Conservation (phyloP, 2,888 invertebrate genomes). For the Rhagonycha lutea region DNA sequence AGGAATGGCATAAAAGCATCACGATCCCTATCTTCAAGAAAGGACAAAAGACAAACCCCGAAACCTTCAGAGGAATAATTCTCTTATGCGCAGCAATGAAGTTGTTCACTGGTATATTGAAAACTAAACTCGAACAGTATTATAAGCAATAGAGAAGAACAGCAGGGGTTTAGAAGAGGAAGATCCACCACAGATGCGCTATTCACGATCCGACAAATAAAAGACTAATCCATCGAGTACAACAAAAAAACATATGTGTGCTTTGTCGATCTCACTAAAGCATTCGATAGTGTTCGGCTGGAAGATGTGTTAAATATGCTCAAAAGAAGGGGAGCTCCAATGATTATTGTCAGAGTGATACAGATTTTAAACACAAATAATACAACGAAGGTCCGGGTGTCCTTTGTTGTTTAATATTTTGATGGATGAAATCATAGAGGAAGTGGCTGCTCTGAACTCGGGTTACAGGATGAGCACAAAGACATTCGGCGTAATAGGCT, state of each 20-base stretch:
- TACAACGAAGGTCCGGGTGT: conserved; percentile 5
- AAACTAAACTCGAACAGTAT: neutral
- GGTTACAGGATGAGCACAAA: too few species aligned
- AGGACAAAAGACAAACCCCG: conserved; percentile 19
- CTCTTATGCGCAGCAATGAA: conserved; percentile 18
- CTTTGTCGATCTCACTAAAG: conserved; percentile 13
- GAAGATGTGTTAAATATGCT: too few species aligned
- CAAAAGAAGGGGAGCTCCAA: too few species aligned
- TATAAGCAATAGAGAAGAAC: conserved; percentile 15
- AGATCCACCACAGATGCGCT: too few species aligned
- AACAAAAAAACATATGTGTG: conserved; percentile 1
- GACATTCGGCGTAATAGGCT: too few species aligned
- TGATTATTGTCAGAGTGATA: too few species aligned
- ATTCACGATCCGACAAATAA: too few species aligned
- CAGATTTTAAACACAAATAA: conserved; percentile 3
- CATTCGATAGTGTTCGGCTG: conserved; percentile 3
- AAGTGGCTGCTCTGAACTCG: too few species aligned
- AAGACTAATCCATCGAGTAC: too few species aligned
- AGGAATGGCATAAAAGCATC: conserved; percentile 22
- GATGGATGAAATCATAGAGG: too few species aligned
- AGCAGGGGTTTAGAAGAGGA: conserved; percentile 8
- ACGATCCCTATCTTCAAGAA: neutral
- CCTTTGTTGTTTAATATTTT: too few species aligned
- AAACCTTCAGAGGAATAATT: conserved; percentile 30
- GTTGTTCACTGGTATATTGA: conserved; percentile 16